A percentile compares a stretch with the other conserved stretches of the same genome.
These are phyloP conservation scores for Protobothrops flavoviridis DNA, from an alignment of 2,113 vertebrate genomes.

Conservation along the genomic window DNA sequence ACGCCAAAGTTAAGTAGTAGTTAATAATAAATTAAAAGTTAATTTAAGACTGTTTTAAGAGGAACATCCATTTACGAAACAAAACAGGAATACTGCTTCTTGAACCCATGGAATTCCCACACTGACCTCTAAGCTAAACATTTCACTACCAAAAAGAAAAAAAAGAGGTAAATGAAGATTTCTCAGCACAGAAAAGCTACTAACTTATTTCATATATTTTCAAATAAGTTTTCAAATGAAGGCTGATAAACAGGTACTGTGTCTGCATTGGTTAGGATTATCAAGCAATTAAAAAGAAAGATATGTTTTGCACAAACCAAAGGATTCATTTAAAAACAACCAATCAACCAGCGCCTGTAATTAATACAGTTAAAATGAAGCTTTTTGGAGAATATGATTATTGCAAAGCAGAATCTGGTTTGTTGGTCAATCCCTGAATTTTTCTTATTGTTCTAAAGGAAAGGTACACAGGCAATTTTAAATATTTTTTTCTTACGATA, in stretches of 20 bases:
- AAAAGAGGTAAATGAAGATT: constrained; percentile 13
- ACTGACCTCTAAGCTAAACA: neutral
- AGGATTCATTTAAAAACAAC: constrained; percentile 23
- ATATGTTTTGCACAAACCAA: constrained; percentile 3
- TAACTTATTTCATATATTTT: neutral
- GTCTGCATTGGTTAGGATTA: neutral
- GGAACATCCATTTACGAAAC: neutral
- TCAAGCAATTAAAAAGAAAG: neutral
- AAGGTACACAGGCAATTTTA: neutral
- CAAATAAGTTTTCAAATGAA: constrained; percentile 13
- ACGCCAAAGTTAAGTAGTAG: neutral
- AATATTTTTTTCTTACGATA: neutral
- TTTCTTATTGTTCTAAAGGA: neutral
- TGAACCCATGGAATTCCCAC: neutral
- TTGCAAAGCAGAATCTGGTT: neutral
- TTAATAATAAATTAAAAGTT: neutral
- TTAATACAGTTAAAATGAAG: constrained; percentile 19
- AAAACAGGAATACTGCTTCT: neutral
- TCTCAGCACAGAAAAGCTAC: constrained; percentile 18
- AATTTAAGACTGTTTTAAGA: neutral
- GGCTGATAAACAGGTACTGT: constrained; percentile 3
- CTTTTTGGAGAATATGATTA: too few species aligned
- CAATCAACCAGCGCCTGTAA: neutral
- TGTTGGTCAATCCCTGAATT: neutral
- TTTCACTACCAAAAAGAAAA: constrained; percentile 13